Percentiles rank a stretch among this genome's conserved stretches.
phyloP scores from a whole-genome alignment of 2,113 vertebrate species.

The Halcyon senegalensis region DNA sequence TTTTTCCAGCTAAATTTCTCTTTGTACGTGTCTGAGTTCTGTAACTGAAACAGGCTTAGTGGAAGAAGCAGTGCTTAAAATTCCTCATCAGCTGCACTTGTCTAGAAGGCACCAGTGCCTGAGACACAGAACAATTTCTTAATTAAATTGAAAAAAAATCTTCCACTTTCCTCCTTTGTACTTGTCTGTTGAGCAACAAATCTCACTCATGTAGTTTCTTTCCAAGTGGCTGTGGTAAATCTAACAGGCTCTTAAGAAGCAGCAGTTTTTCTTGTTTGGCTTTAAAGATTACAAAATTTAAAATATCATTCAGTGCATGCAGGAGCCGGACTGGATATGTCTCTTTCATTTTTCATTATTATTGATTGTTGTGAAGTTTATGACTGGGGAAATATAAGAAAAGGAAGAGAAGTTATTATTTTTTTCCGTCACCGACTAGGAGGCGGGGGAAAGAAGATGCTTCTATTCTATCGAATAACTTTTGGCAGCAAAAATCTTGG shows the following conservation, averaged over 20 bases:
- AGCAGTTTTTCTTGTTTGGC: neutral
- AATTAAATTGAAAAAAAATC: neutral
- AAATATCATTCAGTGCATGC: neutral
- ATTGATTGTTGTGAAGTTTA: neutral
- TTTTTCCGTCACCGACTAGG: neutral
- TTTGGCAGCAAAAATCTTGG: neutral
- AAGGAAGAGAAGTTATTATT: neutral
- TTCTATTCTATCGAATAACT: neutral
- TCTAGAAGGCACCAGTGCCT: neutral
- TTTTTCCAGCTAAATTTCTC: neutral
- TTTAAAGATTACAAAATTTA: neutral
- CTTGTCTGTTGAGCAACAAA: slow-evolving; percentile 5
- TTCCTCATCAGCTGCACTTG: neutral
- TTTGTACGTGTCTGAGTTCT: neutral
- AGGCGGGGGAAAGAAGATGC: neutral
- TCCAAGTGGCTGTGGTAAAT: neutral
- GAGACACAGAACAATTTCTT: slow-evolving; percentile 16
- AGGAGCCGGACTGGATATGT: neutral
- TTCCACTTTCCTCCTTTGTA: neutral
- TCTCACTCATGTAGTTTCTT: slow-evolving; percentile 17
- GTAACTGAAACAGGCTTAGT: neutral
- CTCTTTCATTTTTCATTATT: neutral
- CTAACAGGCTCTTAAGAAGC: neutral
- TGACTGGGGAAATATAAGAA: neutral
- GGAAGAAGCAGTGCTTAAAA: neutral